phyloP scores from a whole-genome alignment of 2,797 vertebrate species.

The Aeoliscus strigatus region DNA sequence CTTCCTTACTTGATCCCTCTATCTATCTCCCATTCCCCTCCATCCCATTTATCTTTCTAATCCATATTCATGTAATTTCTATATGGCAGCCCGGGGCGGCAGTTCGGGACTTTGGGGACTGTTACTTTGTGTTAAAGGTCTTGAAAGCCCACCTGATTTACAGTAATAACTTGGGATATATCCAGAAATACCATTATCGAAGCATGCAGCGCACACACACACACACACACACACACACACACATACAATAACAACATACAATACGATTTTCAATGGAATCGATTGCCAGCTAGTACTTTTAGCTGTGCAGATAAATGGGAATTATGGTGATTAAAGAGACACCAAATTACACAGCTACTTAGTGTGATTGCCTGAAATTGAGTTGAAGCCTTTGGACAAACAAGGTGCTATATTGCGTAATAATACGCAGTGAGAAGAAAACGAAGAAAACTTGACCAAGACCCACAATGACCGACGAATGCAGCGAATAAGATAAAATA shows the following conservation, averaged over 20 bases:
- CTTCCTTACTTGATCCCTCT: slow-evolving; percentile 31
- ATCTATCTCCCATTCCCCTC: slow-evolving; percentile 35
- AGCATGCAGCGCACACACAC: slow-evolving; percentile 17
- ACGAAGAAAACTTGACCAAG: too few relatives aligned
- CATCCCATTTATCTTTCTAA: slow-evolving; percentile 52
- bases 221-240: slow-evolving; percentile 12
- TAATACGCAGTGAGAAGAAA: too few relatives aligned
- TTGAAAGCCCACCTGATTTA: slow-evolving; percentile 74
- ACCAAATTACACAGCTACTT: slow-evolving; percentile 41
- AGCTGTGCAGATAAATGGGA: slow-evolving; percentile 48
- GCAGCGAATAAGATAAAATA: too few relatives aligned
- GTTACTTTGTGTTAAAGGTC: slow-evolving; percentile 72
- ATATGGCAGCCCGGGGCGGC: slow-evolving; percentile 64
- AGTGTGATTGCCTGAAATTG: slow-evolving; percentile 54
- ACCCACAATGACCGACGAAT: too few relatives aligned
- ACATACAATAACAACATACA: too few relatives aligned
- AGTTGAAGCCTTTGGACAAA: too few relatives aligned
- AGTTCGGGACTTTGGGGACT: slow-evolving; percentile 71
- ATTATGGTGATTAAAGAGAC: slow-evolving; percentile 50
- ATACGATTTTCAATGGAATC: slow-evolving; percentile 49
- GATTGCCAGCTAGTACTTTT: too few relatives aligned
- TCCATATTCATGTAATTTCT: slow-evolving; percentile 76
- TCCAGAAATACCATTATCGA: slow-evolving; percentile 73
- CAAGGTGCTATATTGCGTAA: too few relatives aligned
- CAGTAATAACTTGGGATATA: slow-evolving; percentile 77